Conservation (phyloP, 2,888 invertebrate genomes). For the Cephus sareptanus region DNA sequence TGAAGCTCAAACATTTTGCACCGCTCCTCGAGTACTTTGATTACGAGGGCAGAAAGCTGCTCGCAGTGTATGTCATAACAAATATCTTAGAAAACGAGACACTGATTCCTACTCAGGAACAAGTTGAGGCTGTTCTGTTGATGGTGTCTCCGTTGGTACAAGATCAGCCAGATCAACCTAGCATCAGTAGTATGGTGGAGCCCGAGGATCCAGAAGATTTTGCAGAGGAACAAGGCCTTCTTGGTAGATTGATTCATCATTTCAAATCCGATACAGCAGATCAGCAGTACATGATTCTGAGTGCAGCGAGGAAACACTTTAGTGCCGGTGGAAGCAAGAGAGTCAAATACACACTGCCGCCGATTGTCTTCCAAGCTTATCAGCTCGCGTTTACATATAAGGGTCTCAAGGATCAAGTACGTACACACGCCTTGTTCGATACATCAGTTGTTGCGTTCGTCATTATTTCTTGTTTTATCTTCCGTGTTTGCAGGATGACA, state of each 20-base stretch:
- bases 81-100: constrained; percentile 93
- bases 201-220: constrained; percentile 89
- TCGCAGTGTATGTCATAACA: constrained; percentile 89
- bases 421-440: constrained; percentile 25
- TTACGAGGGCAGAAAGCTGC: constrained; percentile 84
- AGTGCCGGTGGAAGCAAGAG: constrained; percentile 90
- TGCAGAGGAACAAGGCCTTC: constrained; percentile 93
- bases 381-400: constrained; percentile 88
- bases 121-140: constrained; percentile 81
- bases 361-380: constrained; percentile 94
- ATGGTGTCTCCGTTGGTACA: constrained; percentile 88
- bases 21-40: constrained; percentile 89
- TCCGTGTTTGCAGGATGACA: constrained; percentile 78
- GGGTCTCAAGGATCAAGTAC: constrained; percentile 77
- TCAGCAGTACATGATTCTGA: constrained; percentile 91
- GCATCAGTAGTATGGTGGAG: constrained; percentile 60
- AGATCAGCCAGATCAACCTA: constrained; percentile 82
- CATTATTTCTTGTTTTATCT: background rate
- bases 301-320: constrained; percentile 87
- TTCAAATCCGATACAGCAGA: constrained; percentile 83
- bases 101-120: constrained; percentile 85
- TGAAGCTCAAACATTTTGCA: constrained; percentile 88
- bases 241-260: constrained; percentile 89
- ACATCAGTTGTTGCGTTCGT: background rate
- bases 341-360: constrained; percentile 92